Evolutionary conservation across 2,797 vertebrate species (phyloP).

Genomic region (Discoglossus pictus): DNA sequence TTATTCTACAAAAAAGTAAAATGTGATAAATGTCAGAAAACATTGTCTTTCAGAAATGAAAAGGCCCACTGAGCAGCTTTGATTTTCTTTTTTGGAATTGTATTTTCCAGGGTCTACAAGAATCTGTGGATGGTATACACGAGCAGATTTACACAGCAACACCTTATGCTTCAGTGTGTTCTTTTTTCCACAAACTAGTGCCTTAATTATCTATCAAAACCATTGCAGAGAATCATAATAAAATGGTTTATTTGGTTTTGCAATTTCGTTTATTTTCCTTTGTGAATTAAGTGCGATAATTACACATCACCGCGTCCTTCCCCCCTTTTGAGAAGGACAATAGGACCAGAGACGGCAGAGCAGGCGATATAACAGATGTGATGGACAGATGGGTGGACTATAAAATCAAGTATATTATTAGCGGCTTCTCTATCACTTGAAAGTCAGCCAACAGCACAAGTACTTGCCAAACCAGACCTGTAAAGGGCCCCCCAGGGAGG

Average conservation of each 20-base stretch:
- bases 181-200: constrained; percentile 14
- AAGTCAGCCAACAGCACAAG: constrained; percentile 61
- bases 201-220: constrained; percentile 37
- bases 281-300: constrained; percentile 49
- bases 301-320: constrained; percentile 53
- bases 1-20: not conserved
- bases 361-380: constrained; percentile 57
- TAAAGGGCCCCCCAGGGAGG: constrained; percentile 56
- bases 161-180: constrained; percentile 30
- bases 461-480: constrained; percentile 54
- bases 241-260: constrained; percentile 47
- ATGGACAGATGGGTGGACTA: constrained; percentile 62
- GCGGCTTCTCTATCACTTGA: constrained; percentile 59
- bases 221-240: constrained; percentile 23
- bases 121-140: constrained; percentile 11
- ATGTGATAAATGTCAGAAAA: constrained; percentile 23
- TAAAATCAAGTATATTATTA: constrained; percentile 62
- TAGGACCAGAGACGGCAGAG: constrained; percentile 46
- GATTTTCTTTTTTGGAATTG: constrained; percentile 32
- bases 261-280: constrained; percentile 50
- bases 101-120: constrained; percentile 20
- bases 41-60: not conserved
- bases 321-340: constrained; percentile 39
- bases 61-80: constrained; percentile 21
- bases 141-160: constrained; percentile 9